Percentiles rank a stretch among this genome's conserved stretches.
phyloP scores from a whole-genome alignment of 1,140 invertebrate species.

The Bicyclus anynana region DNA sequence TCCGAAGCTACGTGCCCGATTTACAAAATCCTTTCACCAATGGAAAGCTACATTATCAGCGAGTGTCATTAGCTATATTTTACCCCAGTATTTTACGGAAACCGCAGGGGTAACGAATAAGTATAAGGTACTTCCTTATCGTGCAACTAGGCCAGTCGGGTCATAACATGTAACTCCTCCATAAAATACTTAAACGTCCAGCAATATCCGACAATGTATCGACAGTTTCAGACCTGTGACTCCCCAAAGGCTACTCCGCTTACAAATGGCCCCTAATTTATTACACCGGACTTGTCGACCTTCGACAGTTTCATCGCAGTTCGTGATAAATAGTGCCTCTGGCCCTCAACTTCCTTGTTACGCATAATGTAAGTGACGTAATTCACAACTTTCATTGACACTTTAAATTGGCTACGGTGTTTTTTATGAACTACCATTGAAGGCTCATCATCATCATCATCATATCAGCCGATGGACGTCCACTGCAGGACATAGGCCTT shows the following conservation, averaged over 20 bases:
- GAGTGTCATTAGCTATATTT: too few species aligned
- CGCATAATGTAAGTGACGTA: slow-evolving; percentile 12
- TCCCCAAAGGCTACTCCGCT: slow-evolving; percentile 19
- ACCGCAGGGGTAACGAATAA: too few species aligned
- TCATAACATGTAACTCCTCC: not conserved
- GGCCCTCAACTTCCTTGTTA: slow-evolving; percentile 10
- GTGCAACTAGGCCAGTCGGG: not conserved
- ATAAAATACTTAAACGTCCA: not conserved
- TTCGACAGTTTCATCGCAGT: slow-evolving; percentile 21
- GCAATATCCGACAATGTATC: slow-evolving; percentile 14
- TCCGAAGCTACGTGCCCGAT: too few species aligned
- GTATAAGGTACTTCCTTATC: not conserved
- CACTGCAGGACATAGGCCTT: too few species aligned
- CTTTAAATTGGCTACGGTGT: not conserved
- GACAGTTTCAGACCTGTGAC: slow-evolving; percentile 13
- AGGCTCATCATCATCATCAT: too few species aligned
- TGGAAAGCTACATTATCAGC: too few species aligned
- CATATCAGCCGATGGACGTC: too few species aligned
- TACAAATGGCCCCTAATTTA: slow-evolving; percentile 25
- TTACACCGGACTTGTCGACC: slow-evolving; percentile 23
- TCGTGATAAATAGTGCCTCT: slow-evolving; percentile 19
- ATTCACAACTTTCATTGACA: slow-evolving; percentile 11
- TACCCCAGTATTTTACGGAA: too few species aligned
- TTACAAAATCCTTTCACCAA: too few species aligned
- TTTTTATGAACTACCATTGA: too few species aligned